Percentiles rank a stretch among this genome's conserved stretches.
Evolutionary conservation across 1,140 invertebrate genomes (phyloP).

Genomic region (Uloborus diversus): DNA sequence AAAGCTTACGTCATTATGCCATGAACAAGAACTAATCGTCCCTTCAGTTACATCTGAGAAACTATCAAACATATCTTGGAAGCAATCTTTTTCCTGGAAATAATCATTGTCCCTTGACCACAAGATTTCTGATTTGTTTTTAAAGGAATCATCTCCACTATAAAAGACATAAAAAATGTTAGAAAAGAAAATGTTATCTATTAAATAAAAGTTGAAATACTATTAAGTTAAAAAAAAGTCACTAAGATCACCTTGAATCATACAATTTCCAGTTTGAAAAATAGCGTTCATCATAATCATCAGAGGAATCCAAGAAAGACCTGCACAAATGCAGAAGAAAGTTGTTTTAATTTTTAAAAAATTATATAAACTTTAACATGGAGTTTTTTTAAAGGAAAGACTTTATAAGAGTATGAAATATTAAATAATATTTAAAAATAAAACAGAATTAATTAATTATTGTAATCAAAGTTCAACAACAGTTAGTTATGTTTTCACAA

Average conservation of each 20-base stretch:
- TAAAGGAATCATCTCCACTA: slow-evolving; percentile 2
- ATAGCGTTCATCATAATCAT: neutral
- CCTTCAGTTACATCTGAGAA: slow-evolving; percentile 21
- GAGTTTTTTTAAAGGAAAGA: too few species aligned
- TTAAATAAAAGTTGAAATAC: neutral
- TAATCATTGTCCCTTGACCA: slow-evolving; percentile 23
- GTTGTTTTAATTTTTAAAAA: neutral
- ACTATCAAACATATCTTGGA: slow-evolving; percentile 1
- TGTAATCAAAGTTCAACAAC: too few species aligned
- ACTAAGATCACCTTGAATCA: neutral
- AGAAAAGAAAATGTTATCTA: neutral
- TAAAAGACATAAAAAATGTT: neutral
- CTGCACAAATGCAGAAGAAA: neutral
- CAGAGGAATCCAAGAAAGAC: neutral
- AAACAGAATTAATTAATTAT: too few species aligned
- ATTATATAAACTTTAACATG: too few species aligned
- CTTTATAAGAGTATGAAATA: too few species aligned
- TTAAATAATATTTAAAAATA: too few species aligned
- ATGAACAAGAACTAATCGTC: slow-evolving; percentile 26
- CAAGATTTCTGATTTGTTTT: slow-evolving; percentile 23
- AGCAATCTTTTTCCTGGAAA: slow-evolving; percentile 11
- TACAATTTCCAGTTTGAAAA: slow-evolving; percentile 3
- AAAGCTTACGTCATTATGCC: slow-evolving; percentile 37
- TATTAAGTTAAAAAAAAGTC: neutral
- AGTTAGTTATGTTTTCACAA: too few species aligned